Evolutionary conservation across 1,140 invertebrate species (phyloP), one percentile per base, ranked within the genome.

Genomic region (Calycopis cecrops): DNA sequence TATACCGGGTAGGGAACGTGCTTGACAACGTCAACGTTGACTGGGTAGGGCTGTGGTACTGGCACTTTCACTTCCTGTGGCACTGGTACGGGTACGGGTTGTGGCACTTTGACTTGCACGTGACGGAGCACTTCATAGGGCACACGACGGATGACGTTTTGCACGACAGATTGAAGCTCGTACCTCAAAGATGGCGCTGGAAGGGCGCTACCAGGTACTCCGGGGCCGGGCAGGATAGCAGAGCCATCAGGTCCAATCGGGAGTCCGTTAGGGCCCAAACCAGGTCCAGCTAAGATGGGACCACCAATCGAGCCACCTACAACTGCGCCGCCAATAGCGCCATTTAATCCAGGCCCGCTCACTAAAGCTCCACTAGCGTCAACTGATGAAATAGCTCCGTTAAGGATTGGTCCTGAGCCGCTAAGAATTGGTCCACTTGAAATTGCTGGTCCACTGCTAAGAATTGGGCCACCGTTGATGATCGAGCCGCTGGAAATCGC

Each of bases 11-110:
- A 85, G 10, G 86, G 79, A 0, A 88, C 79, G 11, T 85, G 73
- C 53, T 84, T 85, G 0, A 82, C 79, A 6, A 88, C 85, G 16
- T 87, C 74, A 0, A 88, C 81, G 12, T 81, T 83, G 12, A 88
- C 85, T 0, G 79, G 78, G 76, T 87, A 87, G 38, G 85, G 86
- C 57, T 86, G 82, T 4, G 85, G 87, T 0, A 88, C 85, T 48
- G 79, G 79, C 3, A 88, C 85, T 44, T 63, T 79, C 10, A 85
- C 72, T 57, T 87, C 81, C 14, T 85, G 80, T 12, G 70, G 85
- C 11, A 88, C 82, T 4, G 76, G 79, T 0, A 82, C 76, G 1
- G 83, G 69, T 1, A 79, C 72, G 4, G 84, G 67, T 4, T 83
- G 76, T 1, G 85, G 83, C 12, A 87, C 80, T 11, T 74, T 71